phyloP scores from a whole-genome alignment of 2,888 invertebrate species.

The Hipparchia sbordonii region DNA sequence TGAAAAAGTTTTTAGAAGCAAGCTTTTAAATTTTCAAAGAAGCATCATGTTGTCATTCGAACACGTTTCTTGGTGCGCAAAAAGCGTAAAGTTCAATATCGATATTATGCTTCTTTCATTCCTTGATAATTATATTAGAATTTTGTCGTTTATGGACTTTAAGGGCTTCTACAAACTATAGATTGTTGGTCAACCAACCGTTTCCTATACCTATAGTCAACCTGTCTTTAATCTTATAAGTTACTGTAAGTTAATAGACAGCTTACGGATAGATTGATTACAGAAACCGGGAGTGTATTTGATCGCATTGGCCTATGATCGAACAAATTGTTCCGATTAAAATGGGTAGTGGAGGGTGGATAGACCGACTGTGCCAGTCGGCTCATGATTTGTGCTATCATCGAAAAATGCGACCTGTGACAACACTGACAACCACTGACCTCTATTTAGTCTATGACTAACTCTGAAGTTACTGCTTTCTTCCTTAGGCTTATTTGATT shows the following conservation, averaged over 20 bases:
- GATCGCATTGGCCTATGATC: too few relatives aligned
- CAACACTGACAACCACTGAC: too few relatives aligned
- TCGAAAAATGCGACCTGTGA: background rate
- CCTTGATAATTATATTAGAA: constrained; percentile 29
- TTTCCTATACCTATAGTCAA: background rate
- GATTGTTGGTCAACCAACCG: background rate
- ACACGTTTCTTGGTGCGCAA: constrained; percentile 8
- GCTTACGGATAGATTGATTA: too few relatives aligned
- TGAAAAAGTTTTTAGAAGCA: constrained; percentile 18
- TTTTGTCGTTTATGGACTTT: constrained; percentile 17
- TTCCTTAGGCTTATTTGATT: too few relatives aligned
- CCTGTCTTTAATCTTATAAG: too few relatives aligned
- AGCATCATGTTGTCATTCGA: constrained; percentile 3
- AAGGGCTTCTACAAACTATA: background rate
- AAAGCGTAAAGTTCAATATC: constrained; percentile 28
- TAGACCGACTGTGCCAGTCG: background rate
- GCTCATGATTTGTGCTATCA: background rate
- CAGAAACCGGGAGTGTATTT: too few relatives aligned
- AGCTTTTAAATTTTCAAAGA: constrained; percentile 9
- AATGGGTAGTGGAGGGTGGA: background rate
- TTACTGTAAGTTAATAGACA: too few relatives aligned
- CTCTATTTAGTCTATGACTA: too few relatives aligned
- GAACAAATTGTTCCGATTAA: background rate
- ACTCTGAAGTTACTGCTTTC: too few relatives aligned
- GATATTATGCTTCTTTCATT: constrained; percentile 21